Percentiles rank a stretch among this genome's conserved stretches.
phyloP scores from a whole-genome alignment of 2,888 invertebrate genomes.

The Calliopum simillimum region DNA sequence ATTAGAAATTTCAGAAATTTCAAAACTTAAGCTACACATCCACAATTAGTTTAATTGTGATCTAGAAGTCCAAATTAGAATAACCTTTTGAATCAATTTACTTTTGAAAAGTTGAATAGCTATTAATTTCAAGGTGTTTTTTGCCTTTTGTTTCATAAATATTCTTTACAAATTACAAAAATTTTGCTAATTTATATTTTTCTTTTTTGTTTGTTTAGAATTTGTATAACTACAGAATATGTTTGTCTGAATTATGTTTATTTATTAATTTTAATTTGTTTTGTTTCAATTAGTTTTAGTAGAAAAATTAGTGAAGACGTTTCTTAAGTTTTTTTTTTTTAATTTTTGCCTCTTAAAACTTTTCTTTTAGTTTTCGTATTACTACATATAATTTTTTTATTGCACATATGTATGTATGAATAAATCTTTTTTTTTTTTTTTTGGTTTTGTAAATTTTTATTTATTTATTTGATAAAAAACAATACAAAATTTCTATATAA shows the following conservation, averaged over 20 bases:
- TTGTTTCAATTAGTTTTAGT: not conserved
- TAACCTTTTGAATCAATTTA: too few species aligned
- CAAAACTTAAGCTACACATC: too few species aligned
- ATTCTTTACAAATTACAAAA: constrained; percentile 59
- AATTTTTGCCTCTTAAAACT: too few species aligned
- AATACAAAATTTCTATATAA: constrained; percentile 61
- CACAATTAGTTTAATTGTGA: too few species aligned
- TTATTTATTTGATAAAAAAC: constrained; percentile 44
- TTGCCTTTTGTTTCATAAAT: too few species aligned
- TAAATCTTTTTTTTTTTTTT: constrained; percentile 46
- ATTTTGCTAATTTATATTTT: constrained; percentile 55
- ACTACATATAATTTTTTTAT: constrained; percentile 36
- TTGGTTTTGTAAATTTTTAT: constrained; percentile 32
- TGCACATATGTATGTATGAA: constrained; percentile 38
- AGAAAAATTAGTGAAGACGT: not conserved
- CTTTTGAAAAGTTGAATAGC: too few species aligned
- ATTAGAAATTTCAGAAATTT: too few species aligned
- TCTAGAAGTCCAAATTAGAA: too few species aligned
- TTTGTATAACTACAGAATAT: constrained; percentile 27
- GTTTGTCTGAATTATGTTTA: not conserved
- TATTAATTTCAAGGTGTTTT: too few species aligned
- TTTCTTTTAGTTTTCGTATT: not conserved
- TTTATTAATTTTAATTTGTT: not conserved
- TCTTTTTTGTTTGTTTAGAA: not conserved
- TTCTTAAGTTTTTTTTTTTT: not conserved